Base-by-base conservation (phyloP, 30 jellyfish, hydroid and myxozoan species). In the Clytia hemisphaerica region DNA sequence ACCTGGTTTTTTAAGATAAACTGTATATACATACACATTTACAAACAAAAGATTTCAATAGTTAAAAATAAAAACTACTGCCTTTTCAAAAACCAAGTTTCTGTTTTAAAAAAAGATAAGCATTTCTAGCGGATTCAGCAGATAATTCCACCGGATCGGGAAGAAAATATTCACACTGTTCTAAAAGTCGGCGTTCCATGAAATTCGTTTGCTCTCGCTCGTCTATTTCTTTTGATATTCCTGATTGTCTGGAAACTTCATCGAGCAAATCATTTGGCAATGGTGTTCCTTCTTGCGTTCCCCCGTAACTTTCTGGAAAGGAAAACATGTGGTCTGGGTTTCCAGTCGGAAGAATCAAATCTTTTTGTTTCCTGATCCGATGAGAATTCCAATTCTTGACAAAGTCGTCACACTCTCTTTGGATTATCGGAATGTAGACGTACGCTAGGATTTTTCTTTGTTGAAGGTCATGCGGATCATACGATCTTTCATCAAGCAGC, bases 381-480 rank as follows among this genome's bases (percentile, higher is more conserved):
- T 65, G 77, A 19, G 36, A 1, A 64, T 65, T 65, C 77, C 77
- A 65, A 37, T 36, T 27, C 3, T 1, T 3, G 3, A 65, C 45
- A 42, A 42, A 65, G 19, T 24, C 44, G 65, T 65, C 77, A 37
- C 63, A 65, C 44, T 42, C 72, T 12, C 53, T 49, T 58, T 58
- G 72, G n/a, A 58, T 15, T 25, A 58, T 32, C 15, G 72, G 72
- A 30, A 58, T 58, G 71, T 15, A 65, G 29, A 37, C 68, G 34
- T 0, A 65, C 21, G 71, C 77, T 6, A 37, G 77, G 34, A 63
- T 16, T 37, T 63, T 37, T 63, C 68, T 63, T 61, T 63, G 64
- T 22, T 22, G 16, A 14, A 22, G 53, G 35, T 63, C 31, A 40
- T 45, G 79, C 45, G 79, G 79, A 67, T 67, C 79, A 67, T 67